phyloP scores from a whole-genome alignment of 2,113 vertebrate species.

The Actinemys pallida region DNA sequence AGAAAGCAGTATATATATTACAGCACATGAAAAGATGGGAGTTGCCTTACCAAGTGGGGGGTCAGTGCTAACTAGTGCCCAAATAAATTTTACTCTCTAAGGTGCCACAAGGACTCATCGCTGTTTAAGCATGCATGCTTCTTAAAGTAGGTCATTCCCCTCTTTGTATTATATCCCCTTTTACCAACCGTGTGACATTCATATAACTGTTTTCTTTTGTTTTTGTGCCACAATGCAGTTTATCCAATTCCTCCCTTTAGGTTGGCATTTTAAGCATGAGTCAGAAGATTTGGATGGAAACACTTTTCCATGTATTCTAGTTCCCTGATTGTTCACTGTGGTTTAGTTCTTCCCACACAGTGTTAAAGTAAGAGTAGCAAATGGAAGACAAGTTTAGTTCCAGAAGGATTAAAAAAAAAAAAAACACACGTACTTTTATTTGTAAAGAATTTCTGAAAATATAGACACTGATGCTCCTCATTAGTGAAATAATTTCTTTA shows the following conservation, averaged over 20 bases:
- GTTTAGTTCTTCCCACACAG: conserved; percentile 22
- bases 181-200: background rate
- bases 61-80: too few relatives aligned
- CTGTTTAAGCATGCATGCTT: background rate
- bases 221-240: background rate
- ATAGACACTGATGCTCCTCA: background rate
- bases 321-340: conserved; percentile 9
- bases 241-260: conserved; percentile 1
- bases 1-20: too few relatives aligned
- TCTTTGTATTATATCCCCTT: background rate
- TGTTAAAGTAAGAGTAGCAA: conserved; percentile 6
- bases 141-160: background rate
- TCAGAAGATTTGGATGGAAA: conserved; percentile 20
- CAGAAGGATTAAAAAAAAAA: background rate
- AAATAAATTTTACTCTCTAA: too few relatives aligned
- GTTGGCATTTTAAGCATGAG: conserved; percentile 31
- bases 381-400: conserved; percentile 7
- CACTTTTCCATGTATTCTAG: conserved; percentile 34
- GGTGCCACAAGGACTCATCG: too few relatives aligned
- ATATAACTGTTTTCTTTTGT: background rate
- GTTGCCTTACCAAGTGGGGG: too few relatives aligned
- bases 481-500: background rate
- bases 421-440: background rate
- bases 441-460: background rate
- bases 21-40: too few relatives aligned